phyloP scores from a whole-genome alignment of 2,113 vertebrate genomes.

The Pholis gunnellus region DNA sequence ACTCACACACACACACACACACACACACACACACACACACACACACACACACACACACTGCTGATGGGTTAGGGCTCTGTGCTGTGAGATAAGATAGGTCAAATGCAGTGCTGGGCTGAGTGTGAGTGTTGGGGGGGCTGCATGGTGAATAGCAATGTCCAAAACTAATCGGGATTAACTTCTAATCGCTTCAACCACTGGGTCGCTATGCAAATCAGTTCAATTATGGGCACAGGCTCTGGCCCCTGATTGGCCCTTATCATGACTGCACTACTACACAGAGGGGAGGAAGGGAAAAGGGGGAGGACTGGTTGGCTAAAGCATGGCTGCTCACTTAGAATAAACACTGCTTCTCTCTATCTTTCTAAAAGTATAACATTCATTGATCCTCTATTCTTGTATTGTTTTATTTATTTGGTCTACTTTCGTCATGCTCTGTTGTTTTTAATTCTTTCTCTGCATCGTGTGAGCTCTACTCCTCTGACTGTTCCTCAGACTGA shows the following conservation, averaged over 20 bases:
- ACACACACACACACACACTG: constrained; percentile 47
- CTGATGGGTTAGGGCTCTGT: constrained; percentile 74
- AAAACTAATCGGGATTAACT: constrained; percentile 83
- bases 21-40: constrained; percentile 19
- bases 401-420: background rate
- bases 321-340: constrained; percentile 32
- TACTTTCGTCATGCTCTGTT: background rate
- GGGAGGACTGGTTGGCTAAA: constrained; percentile 27
- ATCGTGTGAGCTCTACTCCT: background rate
- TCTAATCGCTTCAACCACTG: constrained; percentile 79
- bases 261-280: constrained; percentile 53
- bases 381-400: background rate
- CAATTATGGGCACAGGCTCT: constrained; percentile 72
- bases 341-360: constrained; percentile 28
- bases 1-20: constrained; percentile 19
- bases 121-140: constrained; percentile 62
- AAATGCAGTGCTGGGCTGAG: constrained; percentile 68
- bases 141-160: constrained; percentile 80
- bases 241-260: constrained; percentile 78
- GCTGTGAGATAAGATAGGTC: constrained; percentile 80
- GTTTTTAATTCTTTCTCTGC: background rate
- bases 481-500: background rate
- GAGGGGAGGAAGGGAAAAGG: constrained; percentile 15
- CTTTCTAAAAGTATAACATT: constrained; percentile 14
- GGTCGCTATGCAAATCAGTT: constrained; percentile 79